Conservation (phyloP, 2,113 vertebrate genomes). For the Otis tarda region DNA sequence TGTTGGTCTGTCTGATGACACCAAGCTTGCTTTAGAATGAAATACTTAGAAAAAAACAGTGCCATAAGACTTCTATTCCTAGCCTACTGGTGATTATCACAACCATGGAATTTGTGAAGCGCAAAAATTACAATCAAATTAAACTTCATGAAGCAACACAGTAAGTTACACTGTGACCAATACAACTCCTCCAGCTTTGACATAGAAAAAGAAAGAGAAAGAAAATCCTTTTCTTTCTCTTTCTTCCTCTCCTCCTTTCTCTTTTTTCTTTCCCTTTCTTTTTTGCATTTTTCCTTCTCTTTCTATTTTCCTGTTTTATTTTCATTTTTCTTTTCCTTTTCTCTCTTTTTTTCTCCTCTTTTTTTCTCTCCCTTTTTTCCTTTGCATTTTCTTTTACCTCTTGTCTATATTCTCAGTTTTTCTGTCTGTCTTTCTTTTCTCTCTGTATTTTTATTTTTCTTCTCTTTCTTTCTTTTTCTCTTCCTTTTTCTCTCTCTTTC, state of each 20-base stretch:
- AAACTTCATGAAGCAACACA: constrained; percentile 19
- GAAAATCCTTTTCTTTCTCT: too few species aligned
- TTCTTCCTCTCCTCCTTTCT: not conserved
- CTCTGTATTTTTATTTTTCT: not conserved
- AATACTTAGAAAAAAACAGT: not conserved
- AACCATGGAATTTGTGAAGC: constrained; percentile 10
- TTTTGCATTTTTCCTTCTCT: not conserved
- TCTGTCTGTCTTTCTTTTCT: not conserved
- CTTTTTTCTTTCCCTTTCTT: not conserved
- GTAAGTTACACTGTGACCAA: not conserved
- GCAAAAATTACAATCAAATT: constrained; percentile 30
- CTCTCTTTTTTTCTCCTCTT: not conserved
- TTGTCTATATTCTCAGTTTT: not conserved
- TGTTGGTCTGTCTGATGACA: constrained; percentile 14
- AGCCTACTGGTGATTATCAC: not conserved
- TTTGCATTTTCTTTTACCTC: not conserved
- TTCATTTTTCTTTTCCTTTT: not conserved
- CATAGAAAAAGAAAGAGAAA: too few species aligned
- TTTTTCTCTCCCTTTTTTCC: not conserved
- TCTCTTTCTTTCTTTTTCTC: not conserved
- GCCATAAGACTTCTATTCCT: not conserved
- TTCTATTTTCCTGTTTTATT: not conserved
- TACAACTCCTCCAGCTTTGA: not conserved
- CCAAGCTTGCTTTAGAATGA: not conserved
- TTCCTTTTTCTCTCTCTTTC: not conserved